A percentile compares a stretch with the other conserved stretches of the same genome.
Evolutionary conservation across 2,888 invertebrate genomes (phyloP).

Genomic region (Drosophila austrosaltans): DNA sequence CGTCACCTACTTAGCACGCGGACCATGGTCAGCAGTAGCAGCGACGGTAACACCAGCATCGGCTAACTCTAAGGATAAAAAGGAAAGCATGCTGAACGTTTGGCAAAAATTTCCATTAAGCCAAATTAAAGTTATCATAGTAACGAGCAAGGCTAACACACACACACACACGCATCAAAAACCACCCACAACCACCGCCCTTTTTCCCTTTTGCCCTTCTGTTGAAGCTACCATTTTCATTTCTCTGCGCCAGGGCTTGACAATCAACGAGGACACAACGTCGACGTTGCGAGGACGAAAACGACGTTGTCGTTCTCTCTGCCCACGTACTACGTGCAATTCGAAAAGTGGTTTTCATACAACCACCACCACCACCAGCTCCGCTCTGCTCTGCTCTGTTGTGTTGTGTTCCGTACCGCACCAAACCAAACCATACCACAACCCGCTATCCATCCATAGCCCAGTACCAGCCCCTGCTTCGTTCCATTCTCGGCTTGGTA

Average conservation of each 20-base stretch:
- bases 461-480: conserved; percentile 33
- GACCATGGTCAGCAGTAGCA: conserved; percentile 28
- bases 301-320: conserved; percentile 21
- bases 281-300: neutral
- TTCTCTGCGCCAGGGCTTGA: conserved; percentile 61
- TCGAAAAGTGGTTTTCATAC: conserved; percentile 78
- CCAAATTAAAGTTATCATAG: conserved; percentile 78
- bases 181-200: conserved; percentile 15
- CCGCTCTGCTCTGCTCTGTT: conserved; percentile 14
- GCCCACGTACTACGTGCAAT: conserved; percentile 75
- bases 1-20: conserved; percentile 75
- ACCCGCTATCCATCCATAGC: conserved; percentile 26
- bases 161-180: conserved; percentile 7
- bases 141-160: conserved; percentile 48
- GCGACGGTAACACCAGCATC: conserved; percentile 14
- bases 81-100: conserved; percentile 43
- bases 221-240: conserved; percentile 56
- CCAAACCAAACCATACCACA: conserved; percentile 32
- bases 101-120: conserved; percentile 73
- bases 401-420: conserved; percentile 25
- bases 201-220: conserved; percentile 52
- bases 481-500: conserved; percentile 58
- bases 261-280: conserved; percentile 53
- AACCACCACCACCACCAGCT: conserved; percentile 49
- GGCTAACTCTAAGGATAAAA: conserved; percentile 8